phyloP scores from a whole-genome alignment of 2,797 vertebrate species.

The Caiman crocodilus region DNA sequence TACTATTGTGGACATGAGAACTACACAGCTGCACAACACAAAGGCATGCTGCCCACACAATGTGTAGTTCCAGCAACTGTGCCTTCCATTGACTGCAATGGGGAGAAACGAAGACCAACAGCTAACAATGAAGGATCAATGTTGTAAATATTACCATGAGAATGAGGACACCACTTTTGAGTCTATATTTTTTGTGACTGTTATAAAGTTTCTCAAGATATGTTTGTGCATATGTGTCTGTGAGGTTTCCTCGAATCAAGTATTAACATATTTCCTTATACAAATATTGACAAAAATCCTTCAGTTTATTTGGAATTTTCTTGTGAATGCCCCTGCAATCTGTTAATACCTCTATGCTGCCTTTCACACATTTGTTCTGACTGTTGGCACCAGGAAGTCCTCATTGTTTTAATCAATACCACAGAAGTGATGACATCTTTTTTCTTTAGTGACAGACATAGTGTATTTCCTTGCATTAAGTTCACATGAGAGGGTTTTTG shows the following conservation, averaged over 20 bases:
- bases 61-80: conserved; percentile 64
- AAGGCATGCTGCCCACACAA: conserved; percentile 57
- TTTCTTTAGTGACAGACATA: conserved; percentile 75
- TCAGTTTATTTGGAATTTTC: conserved; percentile 77
- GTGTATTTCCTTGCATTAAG: conserved; percentile 88
- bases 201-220: conserved; percentile 67
- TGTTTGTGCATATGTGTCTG: neutral
- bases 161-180: conserved; percentile 61
- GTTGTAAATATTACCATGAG: conserved; percentile 76
- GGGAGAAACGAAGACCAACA: conserved; percentile 47
- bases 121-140: conserved; percentile 54
- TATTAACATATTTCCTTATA: conserved; percentile 76
- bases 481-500: conserved; percentile 89
- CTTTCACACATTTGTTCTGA: conserved; percentile 85
- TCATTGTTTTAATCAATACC: conserved; percentile 81
- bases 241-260: conserved; percentile 49
- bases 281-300: conserved; percentile 83
- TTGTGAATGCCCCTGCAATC: conserved; percentile 73
- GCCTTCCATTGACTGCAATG: conserved; percentile 52
- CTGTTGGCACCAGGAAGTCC: conserved; percentile 84
- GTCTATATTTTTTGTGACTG: conserved; percentile 24
- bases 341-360: conserved; percentile 69
- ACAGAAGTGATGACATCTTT: conserved; percentile 75
- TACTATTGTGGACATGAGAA: conserved; percentile 76
- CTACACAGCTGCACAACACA: conserved; percentile 77